Evolutionary conservation across 2,888 invertebrate species (phyloP), one percentile per base, ranked within the genome.

Genomic region (Alloscopus bannaensis): DNA sequence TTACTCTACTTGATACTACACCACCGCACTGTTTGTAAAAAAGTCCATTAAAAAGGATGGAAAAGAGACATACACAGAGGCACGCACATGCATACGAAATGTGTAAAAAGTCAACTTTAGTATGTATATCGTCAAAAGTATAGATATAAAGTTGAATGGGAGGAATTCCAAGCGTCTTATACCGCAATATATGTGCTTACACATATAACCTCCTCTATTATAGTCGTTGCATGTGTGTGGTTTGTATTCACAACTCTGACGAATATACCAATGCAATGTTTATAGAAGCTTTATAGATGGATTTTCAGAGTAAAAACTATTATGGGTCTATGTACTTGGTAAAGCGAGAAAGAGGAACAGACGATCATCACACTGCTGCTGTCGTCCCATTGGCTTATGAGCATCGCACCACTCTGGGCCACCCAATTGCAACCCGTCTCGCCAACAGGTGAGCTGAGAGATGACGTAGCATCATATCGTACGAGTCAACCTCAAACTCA

Each of bases 401-500:
- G 52, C 65, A 76, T 76, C 75, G 71, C 50, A 81, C 76, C 81
- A 77, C 77, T 66, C 69, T 40, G 29, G 3, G 8, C 20, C 52
- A 66, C 40, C 80, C 80, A 80, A 80, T 75, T 57, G 20, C 42
- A 31, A 6, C 31, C 3, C 64, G 70, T 71, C 18, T 76, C 52
- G 42, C 65, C 80, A 80, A 80, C 80, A 81, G 76, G 81, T 81
- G 81, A 81, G 76, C 62, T 68, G 68, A 69, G n/a, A n/a, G 29
- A 28, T 68, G 77, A 77, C 77, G 77, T 70, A 70, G 62, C 77
- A 73, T 3, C 60, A 47, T 60, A 69, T 59, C 59, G 59, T 60
- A 57, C 65, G 65, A 65, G 20, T 65, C 65, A 65, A 47, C 65
- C 65, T 65, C 65, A 28, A 65, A 26, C 2, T 18, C 45, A 31